Evolutionary conservation across 2,888 invertebrate species (phyloP), one percentile per base, ranked within the genome.

Genomic region (Drosophila sordidapex): DNA sequence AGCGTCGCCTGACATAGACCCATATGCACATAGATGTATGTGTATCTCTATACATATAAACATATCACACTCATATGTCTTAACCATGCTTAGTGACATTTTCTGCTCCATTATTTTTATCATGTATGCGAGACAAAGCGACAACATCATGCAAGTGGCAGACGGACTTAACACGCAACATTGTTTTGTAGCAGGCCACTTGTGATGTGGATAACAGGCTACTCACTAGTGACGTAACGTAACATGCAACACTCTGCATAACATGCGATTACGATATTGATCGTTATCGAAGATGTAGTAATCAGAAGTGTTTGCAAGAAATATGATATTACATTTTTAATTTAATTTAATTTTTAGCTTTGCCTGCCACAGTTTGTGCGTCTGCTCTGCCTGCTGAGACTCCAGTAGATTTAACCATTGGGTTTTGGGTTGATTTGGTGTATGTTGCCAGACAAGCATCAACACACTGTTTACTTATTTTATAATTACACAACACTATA

Each of bases 41-140:
- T 40, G 61, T 56, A 21, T 66, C 43, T 29, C 43, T 70, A 58
- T 49, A 54, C 29, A 63, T 56, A 65, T 59, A 33, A 11, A 21
- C 25, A 74, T 40, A 27, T 63, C 21, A 57, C 40, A 56, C 56
- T 60, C 69, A 71, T 72, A 67, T 83, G 76, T 81, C 85, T 68
- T 89, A 81, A 78, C 75, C 82, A 87, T 87, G 65, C 66, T 73
- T 76, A 90, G 90, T 77, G 86, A 90, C 90, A 90, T 87, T 88
- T 86, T 87, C 86, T 87, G 86, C 81, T 81, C 87, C 87, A 87
- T 87, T 87, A 90, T 87, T 90, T 90, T 87, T 87, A 87, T 87
- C 87, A 83, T 90, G 89, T 76, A 78, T 89, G 90, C 84, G 89
- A 87, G 85, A 90, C 82, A 87, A 87, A 84, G 77, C 82, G 84